Evolutionary conservation across 2,888 invertebrate genomes (phyloP).

Genomic region (Thereva nobilitata): DNA sequence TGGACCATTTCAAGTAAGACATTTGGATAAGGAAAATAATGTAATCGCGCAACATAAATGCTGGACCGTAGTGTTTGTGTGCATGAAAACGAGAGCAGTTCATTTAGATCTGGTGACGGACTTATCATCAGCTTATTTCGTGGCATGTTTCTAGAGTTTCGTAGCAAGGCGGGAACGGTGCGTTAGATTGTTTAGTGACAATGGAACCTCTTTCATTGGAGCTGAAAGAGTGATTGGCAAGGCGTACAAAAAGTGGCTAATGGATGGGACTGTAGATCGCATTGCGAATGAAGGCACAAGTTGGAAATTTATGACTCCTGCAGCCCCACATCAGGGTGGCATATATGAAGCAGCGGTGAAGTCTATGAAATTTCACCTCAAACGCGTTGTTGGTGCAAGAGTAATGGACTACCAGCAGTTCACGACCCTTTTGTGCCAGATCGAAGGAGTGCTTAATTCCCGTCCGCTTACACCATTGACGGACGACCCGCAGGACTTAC

Average conservation of each 20-base stretch:
- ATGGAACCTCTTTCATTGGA: conserved; percentile 30
- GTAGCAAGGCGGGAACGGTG: conserved; percentile 24
- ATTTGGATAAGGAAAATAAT: background rate
- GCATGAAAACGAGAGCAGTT: no score
- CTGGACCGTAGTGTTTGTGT: no score
- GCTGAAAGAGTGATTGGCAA: conserved; percentile 14
- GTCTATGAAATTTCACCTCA: conserved; percentile 34
- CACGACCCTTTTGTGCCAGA: background rate
- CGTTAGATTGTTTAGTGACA: conserved; percentile 35
- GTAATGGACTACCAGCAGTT: background rate
- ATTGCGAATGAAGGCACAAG: conserved; percentile 32
- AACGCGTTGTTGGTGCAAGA: no score
- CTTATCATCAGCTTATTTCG: background rate
- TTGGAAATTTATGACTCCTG: conserved; percentile 21
- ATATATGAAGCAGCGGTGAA: conserved; percentile 41
- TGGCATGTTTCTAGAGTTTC: conserved; percentile 12
- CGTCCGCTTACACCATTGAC: no score
- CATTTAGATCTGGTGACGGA: background rate
- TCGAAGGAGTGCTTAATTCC: conserved; percentile 38
- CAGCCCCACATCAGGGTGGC: conserved; percentile 39
- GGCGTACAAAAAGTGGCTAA: conserved; percentile 12
- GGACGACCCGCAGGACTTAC: background rate
- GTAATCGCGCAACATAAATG: background rate
- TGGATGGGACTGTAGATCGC: conserved; percentile 6
- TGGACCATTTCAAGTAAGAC: background rate